Evolutionary conservation across 2,888 invertebrate genomes (phyloP).

Genomic region (Esperia sulphurella): DNA sequence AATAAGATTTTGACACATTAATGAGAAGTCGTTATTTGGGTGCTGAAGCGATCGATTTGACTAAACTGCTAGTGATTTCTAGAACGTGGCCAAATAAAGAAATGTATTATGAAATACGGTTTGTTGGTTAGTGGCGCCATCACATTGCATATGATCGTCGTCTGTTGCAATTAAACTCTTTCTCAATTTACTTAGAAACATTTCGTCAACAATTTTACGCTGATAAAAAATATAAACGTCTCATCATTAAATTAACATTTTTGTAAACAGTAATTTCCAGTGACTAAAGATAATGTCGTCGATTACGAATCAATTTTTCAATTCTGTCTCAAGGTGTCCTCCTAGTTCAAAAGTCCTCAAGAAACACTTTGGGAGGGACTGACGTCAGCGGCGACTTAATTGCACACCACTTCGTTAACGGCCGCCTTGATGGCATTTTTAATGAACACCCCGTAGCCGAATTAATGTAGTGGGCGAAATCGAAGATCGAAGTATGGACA

Average conservation of each 20-base stretch:
- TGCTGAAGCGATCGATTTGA: constrained; percentile 16
- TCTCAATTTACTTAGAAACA: too few relatives aligned
- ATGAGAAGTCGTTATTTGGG: constrained; percentile 51
- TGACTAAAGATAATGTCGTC: constrained; percentile 21
- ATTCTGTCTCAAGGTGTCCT: constrained; percentile 65
- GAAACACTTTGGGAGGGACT: constrained; percentile 52
- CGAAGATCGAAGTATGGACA: constrained; percentile 71
- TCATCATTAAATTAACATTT: background rate
- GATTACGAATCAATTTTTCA: constrained; percentile 67
- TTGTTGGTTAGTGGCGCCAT: too few relatives aligned
- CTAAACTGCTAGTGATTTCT: too few relatives aligned
- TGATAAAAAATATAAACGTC: background rate
- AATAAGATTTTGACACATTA: constrained; percentile 76
- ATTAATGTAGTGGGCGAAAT: constrained; percentile 78
- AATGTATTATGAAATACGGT: too few relatives aligned
- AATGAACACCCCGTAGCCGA: constrained; percentile 66
- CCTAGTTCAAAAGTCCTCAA: constrained; percentile 50
- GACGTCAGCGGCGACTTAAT: constrained; percentile 66
- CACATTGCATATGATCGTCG: too few relatives aligned
- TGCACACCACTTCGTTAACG: constrained; percentile 78
- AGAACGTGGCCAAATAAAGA: too few relatives aligned
- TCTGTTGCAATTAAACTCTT: too few relatives aligned
- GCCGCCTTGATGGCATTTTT: constrained; percentile 77
- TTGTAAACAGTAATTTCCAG: background rate
- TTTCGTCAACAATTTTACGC: too few relatives aligned